Evolutionary conservation across 2,888 invertebrate species (phyloP), one percentile per base, ranked within the genome.

Genomic region (Pandemis cinnamomeana): DNA sequence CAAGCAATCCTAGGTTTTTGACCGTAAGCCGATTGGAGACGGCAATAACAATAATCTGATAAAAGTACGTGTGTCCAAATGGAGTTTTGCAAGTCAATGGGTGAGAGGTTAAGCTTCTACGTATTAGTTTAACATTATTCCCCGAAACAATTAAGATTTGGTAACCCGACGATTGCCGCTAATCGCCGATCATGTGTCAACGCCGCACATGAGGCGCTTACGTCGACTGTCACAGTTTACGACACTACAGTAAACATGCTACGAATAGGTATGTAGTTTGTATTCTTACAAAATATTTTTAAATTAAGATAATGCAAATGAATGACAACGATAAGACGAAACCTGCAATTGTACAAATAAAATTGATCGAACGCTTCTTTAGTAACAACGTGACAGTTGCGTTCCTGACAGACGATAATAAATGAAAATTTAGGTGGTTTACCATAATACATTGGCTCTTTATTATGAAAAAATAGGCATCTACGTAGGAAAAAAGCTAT

Each of bases 101-200:
- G 44, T 44, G 44, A 8, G 0, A 8, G 8, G 10, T 46, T 46
- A 46, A 46, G 46, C 11, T 46, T 46, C 2, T 46, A 46, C 46
- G 4, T 46, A 46, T 44, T 44, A 44, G 48, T 48, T 48, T 48
- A 51, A 5, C 5, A 11, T 2, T 51, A n/a, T n/a, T 51, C n/a
- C 7, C 51, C 55, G 11, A 41, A 60, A 36, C 36, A 60, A 60
- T 60, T 60, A 46, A 36, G 13, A 27, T 8, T 55, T 15, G 55
- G 8, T 55, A 44, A 27, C 27, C 3, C 48, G 15, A 8, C 41
- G 27, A 51, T 66, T 66, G 46, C 11, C 46, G 15, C 36, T 53
- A 66, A 53, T 66, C 51, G n/a, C 41, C 53, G 66, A 66, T 41
- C 51, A 66, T 41, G 62, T 63, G 66, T 66, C 51, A 66, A 51